Percentiles rank a stretch among this genome's conserved stretches.
phyloP scores from a whole-genome alignment of 2,888 invertebrate genomes.

The Eledona agricola region DNA sequence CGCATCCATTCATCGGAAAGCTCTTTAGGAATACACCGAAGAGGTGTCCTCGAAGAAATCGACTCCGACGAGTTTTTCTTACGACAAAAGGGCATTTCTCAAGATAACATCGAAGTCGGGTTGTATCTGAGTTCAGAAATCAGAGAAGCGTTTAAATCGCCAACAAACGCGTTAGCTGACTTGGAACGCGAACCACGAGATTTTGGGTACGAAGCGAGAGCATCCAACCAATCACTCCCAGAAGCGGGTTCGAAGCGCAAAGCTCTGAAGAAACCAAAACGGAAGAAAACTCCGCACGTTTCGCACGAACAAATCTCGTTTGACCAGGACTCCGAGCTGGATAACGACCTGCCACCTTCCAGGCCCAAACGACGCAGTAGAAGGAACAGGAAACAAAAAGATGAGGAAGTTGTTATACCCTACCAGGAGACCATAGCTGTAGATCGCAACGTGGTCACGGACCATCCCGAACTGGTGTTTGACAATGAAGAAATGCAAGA shows the following conservation, averaged over 20 bases:
- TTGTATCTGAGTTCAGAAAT: conserved; percentile 82
- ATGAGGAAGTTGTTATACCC: conserved; percentile 56
- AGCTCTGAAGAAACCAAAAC: conserved; percentile 59
- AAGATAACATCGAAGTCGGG: conserved; percentile 82
- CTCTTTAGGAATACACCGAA: conserved; percentile 66
- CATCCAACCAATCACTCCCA: conserved; percentile 53
- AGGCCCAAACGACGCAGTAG: conserved; percentile 68
- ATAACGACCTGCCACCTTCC: conserved; percentile 59
- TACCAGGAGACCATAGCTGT: conserved; percentile 57
- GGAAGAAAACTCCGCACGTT: conserved; percentile 60
- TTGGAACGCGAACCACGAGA: conserved; percentile 58
- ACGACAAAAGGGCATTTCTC: conserved; percentile 82
- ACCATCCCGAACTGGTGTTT: conserved; percentile 49
- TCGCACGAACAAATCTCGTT: conserved; percentile 56
- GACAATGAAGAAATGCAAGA: conserved; percentile 64
- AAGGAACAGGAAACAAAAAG: conserved; percentile 43
- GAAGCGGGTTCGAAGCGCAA: conserved; percentile 67
- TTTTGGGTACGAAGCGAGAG: conserved; percentile 41
- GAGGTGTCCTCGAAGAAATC: conserved; percentile 82
- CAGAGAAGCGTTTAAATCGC: conserved; percentile 77
- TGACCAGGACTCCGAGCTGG: conserved; percentile 53
- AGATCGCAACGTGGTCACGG: conserved; percentile 42
- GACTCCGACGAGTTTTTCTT: conserved; percentile 89
- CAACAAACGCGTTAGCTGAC: conserved; percentile 71
- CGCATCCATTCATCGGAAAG: conserved; percentile 70